Conservation (phyloP, 2,113 vertebrate genomes). For the Leucosticte australis region DNA sequence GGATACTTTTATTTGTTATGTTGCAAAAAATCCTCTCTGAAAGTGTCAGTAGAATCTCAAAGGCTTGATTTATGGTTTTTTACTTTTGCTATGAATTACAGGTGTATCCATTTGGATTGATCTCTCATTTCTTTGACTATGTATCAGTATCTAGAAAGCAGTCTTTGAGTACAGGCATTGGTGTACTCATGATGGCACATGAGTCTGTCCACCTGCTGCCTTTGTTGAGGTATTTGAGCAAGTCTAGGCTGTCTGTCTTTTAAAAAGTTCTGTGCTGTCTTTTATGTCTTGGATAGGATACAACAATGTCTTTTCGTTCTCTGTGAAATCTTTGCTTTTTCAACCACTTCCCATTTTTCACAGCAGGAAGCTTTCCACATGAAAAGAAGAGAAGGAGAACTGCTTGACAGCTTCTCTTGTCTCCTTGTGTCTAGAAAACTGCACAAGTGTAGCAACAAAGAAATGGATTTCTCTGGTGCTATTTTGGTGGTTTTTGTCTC, state of each 20-base stretch:
- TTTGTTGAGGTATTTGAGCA: background rate
- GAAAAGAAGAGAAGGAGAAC: background rate
- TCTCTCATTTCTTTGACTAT: background rate
- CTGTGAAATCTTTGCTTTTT: background rate
- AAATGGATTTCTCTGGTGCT: background rate
- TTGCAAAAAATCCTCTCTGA: background rate
- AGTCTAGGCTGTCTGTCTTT: background rate
- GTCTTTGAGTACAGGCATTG: background rate
- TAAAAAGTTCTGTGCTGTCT: background rate
- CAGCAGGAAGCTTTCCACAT: background rate
- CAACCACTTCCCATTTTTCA: background rate
- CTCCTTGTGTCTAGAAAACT: background rate
- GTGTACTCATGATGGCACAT: background rate
- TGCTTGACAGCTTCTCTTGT: background rate
- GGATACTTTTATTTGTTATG: background rate
- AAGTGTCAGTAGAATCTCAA: background rate
- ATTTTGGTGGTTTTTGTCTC: background rate
- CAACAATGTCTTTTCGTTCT: background rate
- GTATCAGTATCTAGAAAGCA: background rate
- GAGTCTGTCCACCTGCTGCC: background rate
- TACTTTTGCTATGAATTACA: rapidly evolving
- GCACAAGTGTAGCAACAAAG: background rate
- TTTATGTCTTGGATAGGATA: background rate
- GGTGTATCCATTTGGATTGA: background rate
- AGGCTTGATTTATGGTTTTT: background rate